Percentiles rank a stretch among this genome's conserved stretches.
Evolutionary conservation across 2,888 invertebrate genomes (phyloP).

Genomic region (Ceramica pisi): DNA sequence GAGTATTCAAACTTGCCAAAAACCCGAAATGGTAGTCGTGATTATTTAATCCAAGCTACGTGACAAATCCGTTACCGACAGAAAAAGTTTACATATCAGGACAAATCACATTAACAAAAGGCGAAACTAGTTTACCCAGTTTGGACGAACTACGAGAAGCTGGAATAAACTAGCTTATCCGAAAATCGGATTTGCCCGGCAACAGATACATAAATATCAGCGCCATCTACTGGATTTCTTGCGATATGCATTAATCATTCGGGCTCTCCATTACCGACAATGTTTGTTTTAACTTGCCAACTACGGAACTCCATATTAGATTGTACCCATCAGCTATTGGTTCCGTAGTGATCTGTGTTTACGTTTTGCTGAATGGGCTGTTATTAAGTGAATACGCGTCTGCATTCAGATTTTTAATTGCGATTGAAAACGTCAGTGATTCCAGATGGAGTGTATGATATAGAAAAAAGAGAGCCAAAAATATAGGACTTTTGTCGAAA

Average conservation of each 20-base stretch:
- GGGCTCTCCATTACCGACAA: slow-evolving; percentile 71
- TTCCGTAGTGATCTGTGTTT: slow-evolving; percentile 57
- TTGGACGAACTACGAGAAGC: slow-evolving; percentile 10
- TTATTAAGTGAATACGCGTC: slow-evolving; percentile 62
- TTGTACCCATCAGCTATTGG: slow-evolving; percentile 62
- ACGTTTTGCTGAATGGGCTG: slow-evolving; percentile 60
- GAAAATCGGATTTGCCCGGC: slow-evolving; percentile 41
- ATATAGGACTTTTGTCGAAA: not conserved
- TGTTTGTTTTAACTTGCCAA: slow-evolving; percentile 78
- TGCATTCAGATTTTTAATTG: slow-evolving; percentile 55
- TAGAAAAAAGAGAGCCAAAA: slow-evolving; percentile 4
- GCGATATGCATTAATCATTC: slow-evolving; percentile 76
- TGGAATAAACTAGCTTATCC: slow-evolving; percentile 46
- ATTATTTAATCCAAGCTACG: slow-evolving; percentile 8
- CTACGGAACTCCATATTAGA: slow-evolving; percentile 71
- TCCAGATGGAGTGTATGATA: not conserved
- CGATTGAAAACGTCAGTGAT: slow-evolving; percentile 34
- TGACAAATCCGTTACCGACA: slow-evolving; percentile 10
- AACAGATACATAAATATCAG: slow-evolving; percentile 67
- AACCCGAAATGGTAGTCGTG: not conserved
- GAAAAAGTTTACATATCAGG: slow-evolving; percentile 27
- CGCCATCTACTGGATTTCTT: slow-evolving; percentile 65
- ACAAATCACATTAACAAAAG: slow-evolving; percentile 36
- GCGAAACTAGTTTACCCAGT: slow-evolving; percentile 26
- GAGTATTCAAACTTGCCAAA: not conserved